Conservation (phyloP, 1,140 invertebrate genomes). For the Gryon sp. region DNA sequence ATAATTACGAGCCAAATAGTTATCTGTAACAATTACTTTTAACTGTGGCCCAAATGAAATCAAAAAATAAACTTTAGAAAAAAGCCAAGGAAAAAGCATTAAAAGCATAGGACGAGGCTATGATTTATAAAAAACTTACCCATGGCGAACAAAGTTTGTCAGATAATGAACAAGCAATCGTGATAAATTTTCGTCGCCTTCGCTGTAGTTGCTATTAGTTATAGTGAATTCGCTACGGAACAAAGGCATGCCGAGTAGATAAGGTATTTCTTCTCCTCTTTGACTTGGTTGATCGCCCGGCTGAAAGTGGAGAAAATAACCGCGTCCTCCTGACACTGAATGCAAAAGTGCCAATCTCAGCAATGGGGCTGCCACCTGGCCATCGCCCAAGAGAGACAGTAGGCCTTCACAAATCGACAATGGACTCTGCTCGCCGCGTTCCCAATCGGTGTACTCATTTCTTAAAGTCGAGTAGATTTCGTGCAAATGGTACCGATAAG, state of each 20-base stretch:
- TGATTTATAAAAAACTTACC: too few relatives aligned
- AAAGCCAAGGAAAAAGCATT: too few relatives aligned
- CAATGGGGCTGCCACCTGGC: conserved; percentile 90
- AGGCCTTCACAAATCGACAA: conserved; percentile 80
- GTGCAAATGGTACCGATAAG: conserved; percentile 93
- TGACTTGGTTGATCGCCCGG: conserved; percentile 88
- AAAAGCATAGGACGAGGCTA: too few relatives aligned
- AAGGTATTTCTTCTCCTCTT: conserved; percentile 96
- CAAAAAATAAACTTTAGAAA: too few relatives aligned
- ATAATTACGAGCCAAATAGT: conserved; percentile 11
- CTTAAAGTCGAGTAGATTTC: conserved; percentile 94
- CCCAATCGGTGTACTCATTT: conserved; percentile 97
- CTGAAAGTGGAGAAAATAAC: conserved; percentile 93
- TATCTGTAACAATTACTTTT: conserved; percentile 6
- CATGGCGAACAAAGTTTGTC: conserved; percentile 89
- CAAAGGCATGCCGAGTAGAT: conserved; percentile 94
- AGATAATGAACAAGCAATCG: conserved; percentile 89
- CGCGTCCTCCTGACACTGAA: conserved; percentile 86
- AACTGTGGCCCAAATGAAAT: too few relatives aligned
- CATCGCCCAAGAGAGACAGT: conserved; percentile 88
- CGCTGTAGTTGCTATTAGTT: conserved; percentile 84
- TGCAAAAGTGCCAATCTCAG: conserved; percentile 90
- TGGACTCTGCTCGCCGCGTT: conserved; percentile 87
- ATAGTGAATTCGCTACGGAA: conserved; percentile 80
- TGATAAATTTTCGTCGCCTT: conserved; percentile 86